A percentile compares a stretch with the other conserved stretches of the same genome.
These are phyloP conservation scores for Micoletzkya japonica DNA, from an alignment of 2,888 invertebrate genomes.

Conservation along the genomic window DNA sequence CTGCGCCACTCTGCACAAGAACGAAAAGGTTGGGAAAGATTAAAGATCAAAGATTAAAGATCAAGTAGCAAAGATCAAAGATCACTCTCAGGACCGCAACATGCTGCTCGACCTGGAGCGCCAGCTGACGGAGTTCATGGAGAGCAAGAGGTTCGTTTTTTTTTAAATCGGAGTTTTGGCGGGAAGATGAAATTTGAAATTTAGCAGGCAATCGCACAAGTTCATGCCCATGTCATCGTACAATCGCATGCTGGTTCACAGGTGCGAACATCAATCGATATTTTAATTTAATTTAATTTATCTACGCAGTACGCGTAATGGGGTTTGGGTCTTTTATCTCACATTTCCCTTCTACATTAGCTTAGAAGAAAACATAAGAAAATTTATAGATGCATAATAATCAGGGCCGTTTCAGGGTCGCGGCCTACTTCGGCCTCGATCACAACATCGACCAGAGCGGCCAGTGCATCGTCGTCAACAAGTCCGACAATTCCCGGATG, in stretches of 20 bases:
- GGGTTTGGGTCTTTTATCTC: neutral
- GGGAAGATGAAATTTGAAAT: neutral
- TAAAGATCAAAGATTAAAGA: neutral
- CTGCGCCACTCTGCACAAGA: slow-evolving; percentile 85
- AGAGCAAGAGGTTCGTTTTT: slow-evolving; percentile 76
- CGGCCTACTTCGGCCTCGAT: slow-evolving; percentile 89
- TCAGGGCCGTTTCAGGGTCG: slow-evolving; percentile 69
- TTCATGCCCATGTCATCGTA: slow-evolving; percentile 93
- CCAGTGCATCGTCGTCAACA: slow-evolving; percentile 75
- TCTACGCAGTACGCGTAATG: neutral
- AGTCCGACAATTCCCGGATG: slow-evolving; percentile 75
- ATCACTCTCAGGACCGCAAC: slow-evolving; percentile 73
- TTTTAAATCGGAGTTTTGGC: neutral
- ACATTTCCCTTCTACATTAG: neutral
- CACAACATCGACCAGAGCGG: slow-evolving; percentile 87
- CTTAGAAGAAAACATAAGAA: no score
- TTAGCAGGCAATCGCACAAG: slow-evolving; percentile 72
- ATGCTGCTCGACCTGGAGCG: slow-evolving; percentile 84
- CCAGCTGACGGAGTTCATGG: slow-evolving; percentile 81
- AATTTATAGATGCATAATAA: neutral
- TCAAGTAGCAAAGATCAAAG: neutral
- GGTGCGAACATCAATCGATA: slow-evolving; percentile 64
- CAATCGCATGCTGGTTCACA: slow-evolving; percentile 91
- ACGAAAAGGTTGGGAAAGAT: slow-evolving; percentile 70
- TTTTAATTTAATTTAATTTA: neutral